Base-by-base conservation (phyloP, 2,888 invertebrate species). In the Caenorhabditis angaria region DNA sequence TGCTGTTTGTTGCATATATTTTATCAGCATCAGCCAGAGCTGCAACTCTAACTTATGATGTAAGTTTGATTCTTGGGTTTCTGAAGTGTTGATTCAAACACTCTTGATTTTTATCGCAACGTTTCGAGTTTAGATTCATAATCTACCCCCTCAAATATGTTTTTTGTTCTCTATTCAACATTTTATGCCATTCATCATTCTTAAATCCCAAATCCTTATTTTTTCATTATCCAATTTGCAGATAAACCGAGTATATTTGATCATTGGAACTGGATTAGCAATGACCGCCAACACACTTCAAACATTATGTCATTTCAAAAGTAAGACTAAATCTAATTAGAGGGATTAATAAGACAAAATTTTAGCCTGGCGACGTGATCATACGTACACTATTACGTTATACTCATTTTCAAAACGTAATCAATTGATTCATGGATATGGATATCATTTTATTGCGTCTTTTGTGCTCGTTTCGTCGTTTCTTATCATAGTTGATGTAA, bases 371-470 rank as follows among this genome's bases (percentile, higher is more conserved):
- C 70, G 71, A 57, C 41, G 57, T 0, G 56, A 65, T 18, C 56
- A 57, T 6, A 65, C 51, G 6, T 60, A 69, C 51, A 28, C 35
- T 18, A 50, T 62, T 18, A 24, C 59, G 1, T 20, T 62, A 1
- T 64, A 67, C 51, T 64, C 64, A 3, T 61, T 50, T 24, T 61
- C 57, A 5, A 63, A 75, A 28, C 25, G 66, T 25, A 76, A 65
- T 29, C 73, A 73, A 27, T 51, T 76, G 18, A 57, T 75, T 27
- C 78, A 78, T 54, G 75, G 78, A 24, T 64, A 72, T 22, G 53
- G 70, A 8, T 75, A 75, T 32, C 78, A 78, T 55, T 71, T 72
- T 29, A 41, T 78, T 18, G 78, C 75, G 0, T 64, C 67, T 29
- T 72, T 75, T 32, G 65, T 76, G 20, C 50, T 78, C 14, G 63